Percentiles rank a stretch among this genome's conserved stretches.
Conservation (phyloP, 2,888 invertebrate species). For the Orgyia antiqua region DNA sequence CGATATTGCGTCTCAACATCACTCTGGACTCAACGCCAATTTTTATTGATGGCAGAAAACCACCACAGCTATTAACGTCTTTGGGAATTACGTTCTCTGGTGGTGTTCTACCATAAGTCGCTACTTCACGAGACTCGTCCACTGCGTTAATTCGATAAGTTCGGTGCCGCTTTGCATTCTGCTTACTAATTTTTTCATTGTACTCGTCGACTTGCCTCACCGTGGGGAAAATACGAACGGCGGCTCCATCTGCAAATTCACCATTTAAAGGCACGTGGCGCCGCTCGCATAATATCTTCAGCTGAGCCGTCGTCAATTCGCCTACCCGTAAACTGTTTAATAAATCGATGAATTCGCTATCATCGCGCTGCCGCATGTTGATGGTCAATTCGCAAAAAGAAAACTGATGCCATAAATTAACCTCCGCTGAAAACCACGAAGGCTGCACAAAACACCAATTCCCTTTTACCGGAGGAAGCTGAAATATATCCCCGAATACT, state of each 20-base stretch:
- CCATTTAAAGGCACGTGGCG: background rate
- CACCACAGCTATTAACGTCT: background rate
- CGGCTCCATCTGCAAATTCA: background rate
- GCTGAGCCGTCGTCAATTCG: background rate
- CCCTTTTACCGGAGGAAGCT: background rate
- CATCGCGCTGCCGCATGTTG: background rate
- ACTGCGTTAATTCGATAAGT: too few relatives aligned
- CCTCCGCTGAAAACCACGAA: background rate
- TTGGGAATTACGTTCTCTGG: background rate
- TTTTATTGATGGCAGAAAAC: background rate
- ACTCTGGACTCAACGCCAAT: background rate
- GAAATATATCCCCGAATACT: background rate
- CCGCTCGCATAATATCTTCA: background rate
- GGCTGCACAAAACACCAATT: slow-evolving; percentile 1
- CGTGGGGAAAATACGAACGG: background rate
- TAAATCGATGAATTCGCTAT: background rate
- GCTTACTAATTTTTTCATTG: too few relatives aligned
- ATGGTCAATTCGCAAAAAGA: background rate
- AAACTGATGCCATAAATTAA: background rate
- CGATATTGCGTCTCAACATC: too few relatives aligned
- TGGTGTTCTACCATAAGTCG: background rate
- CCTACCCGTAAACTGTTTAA: slow-evolving; percentile 1
- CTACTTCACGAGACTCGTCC: background rate
- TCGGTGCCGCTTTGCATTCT: too few relatives aligned
- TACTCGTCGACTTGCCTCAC: background rate